A percentile compares a stretch with the other conserved stretches of the same genome.
These are phyloP conservation scores for Calyptomena viridis DNA, from an alignment of 2,113 vertebrate genomes.

Conservation along the genomic window DNA sequence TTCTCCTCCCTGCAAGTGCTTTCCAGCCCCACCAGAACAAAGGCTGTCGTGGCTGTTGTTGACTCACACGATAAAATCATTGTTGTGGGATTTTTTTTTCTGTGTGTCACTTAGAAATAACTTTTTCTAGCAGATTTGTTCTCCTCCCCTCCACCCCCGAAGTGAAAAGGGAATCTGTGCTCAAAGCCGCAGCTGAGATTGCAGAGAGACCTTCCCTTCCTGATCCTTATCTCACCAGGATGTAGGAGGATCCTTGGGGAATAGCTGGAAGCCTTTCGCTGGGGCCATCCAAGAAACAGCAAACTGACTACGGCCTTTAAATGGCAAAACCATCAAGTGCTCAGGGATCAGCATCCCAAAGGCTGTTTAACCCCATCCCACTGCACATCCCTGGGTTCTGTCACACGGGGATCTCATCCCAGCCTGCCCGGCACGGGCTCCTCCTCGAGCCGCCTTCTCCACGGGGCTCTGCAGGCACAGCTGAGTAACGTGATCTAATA, in stretches of 20 bases:
- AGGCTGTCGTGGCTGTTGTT: neutral
- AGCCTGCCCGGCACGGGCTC: fast-evolving
- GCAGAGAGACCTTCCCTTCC: slow-evolving; percentile 53
- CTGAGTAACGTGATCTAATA: fast-evolving
- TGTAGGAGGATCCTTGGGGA: slow-evolving; percentile 54
- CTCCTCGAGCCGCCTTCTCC: neutral
- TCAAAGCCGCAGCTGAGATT: neutral
- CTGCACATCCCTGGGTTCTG: fast-evolving
- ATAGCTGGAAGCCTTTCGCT: slow-evolving; percentile 3
- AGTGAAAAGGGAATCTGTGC: slow-evolving; percentile 6
- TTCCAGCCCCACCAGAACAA: neutral
- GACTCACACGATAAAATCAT: neutral
- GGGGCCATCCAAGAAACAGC: slow-evolving; percentile 25
- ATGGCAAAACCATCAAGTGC: neutral
- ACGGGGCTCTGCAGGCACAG: neutral
- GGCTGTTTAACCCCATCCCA: neutral
- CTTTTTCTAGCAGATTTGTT: neutral
- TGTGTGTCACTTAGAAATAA: neutral
- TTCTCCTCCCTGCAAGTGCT: neutral
- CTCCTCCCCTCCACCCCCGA: neutral
- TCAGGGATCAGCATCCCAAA: neutral
- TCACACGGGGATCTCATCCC: fast-evolving
- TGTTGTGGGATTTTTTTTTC: neutral
- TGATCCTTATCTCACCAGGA: slow-evolving; percentile 67
- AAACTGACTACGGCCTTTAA: neutral